Evolutionary conservation across 2,797 vertebrate genomes (phyloP), one percentile per base, ranked within the genome.

Genomic region (Chromis chromis): DNA sequence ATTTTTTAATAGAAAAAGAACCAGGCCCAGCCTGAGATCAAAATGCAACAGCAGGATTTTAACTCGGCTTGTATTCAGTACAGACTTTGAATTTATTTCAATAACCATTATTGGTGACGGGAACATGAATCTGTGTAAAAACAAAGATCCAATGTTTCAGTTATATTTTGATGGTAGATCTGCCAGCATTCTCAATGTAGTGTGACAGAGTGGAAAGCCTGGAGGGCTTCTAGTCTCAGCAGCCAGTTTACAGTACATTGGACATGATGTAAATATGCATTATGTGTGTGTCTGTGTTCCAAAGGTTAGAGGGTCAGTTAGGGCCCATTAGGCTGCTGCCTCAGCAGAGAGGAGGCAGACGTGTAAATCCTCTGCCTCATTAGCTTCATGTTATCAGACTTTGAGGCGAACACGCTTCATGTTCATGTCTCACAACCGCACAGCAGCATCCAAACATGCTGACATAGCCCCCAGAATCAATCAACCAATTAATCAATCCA

Each of bases 331-430:
- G 21, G 17, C 42, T 48, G 63, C 62, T 53, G 39, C 28, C 57
- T 70, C 74, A 74, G 68, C 77, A 60, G 33, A 36, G 0, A 6
- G 48, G 40, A 63, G 25, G 40, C 52, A 60, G 62, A 54, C 50
- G 13, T 40, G 55, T 62, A 65, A 69, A 76, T 69, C 71, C 57
- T 62, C 16, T 3, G 24, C 64, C 68, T 79, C 76, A 70, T 81
- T 76, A 79, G 68, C 67, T 53, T 27, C 44, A 4, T 50, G 75
- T 56, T 31, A 55, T 27, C 49, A 21, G 66, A 48, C 24, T 4
- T 1, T 2, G 27, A 73, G 40, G 13, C 39, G 65, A 65, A 27
- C 66, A 39, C 5, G 21, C 46, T 69, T 22, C 28, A 33, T 19
- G 12, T 27, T 46, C 64, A 46, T 58, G 75, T 73, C 72, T 71